A percentile compares a stretch with the other conserved stretches of the same genome.
phyloP scores from a whole-genome alignment of 2,113 vertebrate species.

The Suncus etruscus region DNA sequence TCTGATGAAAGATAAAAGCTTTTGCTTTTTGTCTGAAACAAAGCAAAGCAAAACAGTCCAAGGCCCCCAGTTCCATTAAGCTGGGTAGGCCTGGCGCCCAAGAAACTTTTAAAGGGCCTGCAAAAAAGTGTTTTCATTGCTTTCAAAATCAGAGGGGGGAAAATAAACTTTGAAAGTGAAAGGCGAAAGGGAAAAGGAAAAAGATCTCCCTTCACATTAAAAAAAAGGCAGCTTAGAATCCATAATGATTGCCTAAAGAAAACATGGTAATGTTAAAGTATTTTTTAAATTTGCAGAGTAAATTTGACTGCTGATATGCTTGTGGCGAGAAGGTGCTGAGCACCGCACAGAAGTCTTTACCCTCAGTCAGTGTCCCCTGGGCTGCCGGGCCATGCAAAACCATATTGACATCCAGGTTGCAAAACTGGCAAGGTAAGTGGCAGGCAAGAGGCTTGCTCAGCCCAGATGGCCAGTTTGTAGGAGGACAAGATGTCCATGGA shows the following conservation, averaged over 20 bases:
- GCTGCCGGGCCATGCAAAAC: not conserved
- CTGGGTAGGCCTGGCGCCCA: fast-evolving
- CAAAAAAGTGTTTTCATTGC: not conserved
- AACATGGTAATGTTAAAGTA: not conserved
- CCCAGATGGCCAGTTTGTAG: no score
- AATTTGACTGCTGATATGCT: not conserved
- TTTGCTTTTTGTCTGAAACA: not conserved
- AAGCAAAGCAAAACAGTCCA: not conserved
- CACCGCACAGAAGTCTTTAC: no score
- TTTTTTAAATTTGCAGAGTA: not conserved
- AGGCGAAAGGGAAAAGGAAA: not conserved
- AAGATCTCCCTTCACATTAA: not conserved
- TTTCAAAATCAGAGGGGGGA: not conserved
- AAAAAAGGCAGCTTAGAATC: not conserved
- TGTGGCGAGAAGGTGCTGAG: no score
- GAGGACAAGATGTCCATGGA: fast-evolving
- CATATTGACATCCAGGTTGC: not conserved
- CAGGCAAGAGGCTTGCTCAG: no score
- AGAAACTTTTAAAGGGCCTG: not conserved
- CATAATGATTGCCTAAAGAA: not conserved
- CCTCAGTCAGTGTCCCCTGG: no score
- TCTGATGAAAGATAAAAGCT: constrained; percentile 39
- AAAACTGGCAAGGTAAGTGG: no score
- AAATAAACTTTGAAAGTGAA: not conserved
- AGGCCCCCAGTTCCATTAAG: not conserved